These are phyloP conservation scores for Bradypodion ventrale DNA, from an alignment of 2,797 vertebrate species.

Conservation along the genomic window DNA sequence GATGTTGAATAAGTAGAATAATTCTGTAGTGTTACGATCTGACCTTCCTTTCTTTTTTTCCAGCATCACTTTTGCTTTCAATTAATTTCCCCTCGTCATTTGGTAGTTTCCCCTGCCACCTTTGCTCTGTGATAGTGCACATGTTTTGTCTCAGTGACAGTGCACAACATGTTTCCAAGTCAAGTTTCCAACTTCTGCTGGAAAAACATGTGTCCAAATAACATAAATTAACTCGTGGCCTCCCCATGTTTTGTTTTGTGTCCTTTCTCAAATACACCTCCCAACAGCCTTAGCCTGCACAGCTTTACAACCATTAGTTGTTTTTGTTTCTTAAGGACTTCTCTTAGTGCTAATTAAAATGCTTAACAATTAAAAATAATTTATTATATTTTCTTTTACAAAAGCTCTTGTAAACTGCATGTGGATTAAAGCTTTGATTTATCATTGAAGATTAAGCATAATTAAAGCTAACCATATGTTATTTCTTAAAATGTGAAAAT, in stretches of 20 bases:
- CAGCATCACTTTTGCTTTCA: too few species aligned
- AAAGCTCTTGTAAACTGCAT: background rate
- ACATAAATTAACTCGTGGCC: too few species aligned
- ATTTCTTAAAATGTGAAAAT: constrained; percentile 10
- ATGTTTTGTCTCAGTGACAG: background rate
- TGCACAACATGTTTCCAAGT: too few species aligned
- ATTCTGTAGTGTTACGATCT: too few species aligned
- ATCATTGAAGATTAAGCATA: background rate
- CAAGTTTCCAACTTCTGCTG: background rate
- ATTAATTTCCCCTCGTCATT: too few species aligned
- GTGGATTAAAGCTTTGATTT: background rate
- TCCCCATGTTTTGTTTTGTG: too few species aligned
- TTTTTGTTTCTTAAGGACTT: background rate
- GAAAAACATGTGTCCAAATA: background rate
- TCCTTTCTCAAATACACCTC: background rate
- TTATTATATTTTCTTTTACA: too few species aligned
- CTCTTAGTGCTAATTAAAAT: background rate
- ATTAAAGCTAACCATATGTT: background rate
- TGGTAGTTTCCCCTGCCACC: background rate
- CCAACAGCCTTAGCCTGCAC: background rate
- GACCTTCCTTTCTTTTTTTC: too few species aligned
- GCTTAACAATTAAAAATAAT: background rate
- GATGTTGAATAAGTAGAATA: too few species aligned
- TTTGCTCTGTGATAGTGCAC: background rate
- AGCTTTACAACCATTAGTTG: too few species aligned